Evolutionary conservation across 2,888 invertebrate genomes (phyloP), one percentile per base, ranked within the genome.

Genomic region (Drosophila algonquin): DNA sequence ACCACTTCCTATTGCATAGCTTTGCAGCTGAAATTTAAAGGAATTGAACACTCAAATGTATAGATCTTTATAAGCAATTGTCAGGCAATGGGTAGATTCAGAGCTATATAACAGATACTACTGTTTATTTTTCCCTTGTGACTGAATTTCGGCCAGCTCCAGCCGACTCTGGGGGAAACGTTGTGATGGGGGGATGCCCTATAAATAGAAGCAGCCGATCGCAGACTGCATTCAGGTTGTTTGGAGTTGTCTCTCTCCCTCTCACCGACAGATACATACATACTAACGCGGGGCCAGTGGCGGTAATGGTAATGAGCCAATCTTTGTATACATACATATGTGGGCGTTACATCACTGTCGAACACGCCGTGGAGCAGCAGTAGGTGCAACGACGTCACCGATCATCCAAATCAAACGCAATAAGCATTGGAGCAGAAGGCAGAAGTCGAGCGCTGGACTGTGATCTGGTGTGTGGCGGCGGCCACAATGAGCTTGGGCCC

Each of bases 161-260:
- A 40, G n/a, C n/a, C 14, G 40, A 40, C 6, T n/a, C n/a, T 7
- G 40, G n/a, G n/a, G 40, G 7, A n/a, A 14, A 40, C 40, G 7
- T 40, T 40, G 6, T 6, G 40, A 40, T 40, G 40, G 40, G 40
- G 40, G 59, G 55, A 35, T 67, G 52, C 24, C 58, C 81, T 86
- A 82, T 72, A 82, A 82, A 82, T 87, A 79, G 79, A 67, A 65
- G 68, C 80, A 80, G 85, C 80, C 78, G 82, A 16, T 57, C 58
- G 69, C 72, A 73, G 69, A 61, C 68, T 55, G 59, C 73, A 50
- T 73, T 83, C 75, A 80, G 85, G 80, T 67, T 80, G 85, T 72
- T 67, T 80, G 80, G 56, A 65, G 80, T 72, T 79, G 48, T 14
- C 35, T 35, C 35, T 35, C 35, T 40, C 40, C 12, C 40, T 35